Evolutionary conservation across 2,113 vertebrate species (phyloP).

Genomic region (Pithys albifrons): DNA sequence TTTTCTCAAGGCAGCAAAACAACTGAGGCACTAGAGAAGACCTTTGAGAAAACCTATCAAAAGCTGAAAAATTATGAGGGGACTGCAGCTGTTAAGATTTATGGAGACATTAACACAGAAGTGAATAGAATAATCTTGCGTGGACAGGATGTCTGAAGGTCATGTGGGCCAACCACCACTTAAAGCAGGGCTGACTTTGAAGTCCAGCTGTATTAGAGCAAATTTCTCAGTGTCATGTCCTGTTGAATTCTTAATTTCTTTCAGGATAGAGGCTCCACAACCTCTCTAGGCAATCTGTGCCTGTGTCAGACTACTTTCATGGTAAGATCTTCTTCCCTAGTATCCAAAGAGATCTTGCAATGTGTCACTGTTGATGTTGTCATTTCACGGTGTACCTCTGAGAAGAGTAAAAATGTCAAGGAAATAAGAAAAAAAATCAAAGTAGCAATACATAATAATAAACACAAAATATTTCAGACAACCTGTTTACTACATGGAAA

Average conservation of each 20-base stretch:
- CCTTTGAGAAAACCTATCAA: neutral
- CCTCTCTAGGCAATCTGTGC: neutral
- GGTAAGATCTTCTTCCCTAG: neutral
- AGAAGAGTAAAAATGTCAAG: neutral
- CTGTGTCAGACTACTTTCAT: neutral
- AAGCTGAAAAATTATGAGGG: neutral
- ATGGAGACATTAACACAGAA: neutral
- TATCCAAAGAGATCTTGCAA: neutral
- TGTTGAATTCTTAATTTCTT: neutral
- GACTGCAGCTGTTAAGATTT: accelerated
- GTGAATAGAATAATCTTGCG: neutral
- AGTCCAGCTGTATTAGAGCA: neutral
- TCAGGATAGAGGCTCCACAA: accelerated
- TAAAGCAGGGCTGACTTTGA: neutral
- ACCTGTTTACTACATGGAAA: neutral
- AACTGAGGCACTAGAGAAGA: neutral
- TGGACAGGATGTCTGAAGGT: neutral
- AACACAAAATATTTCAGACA: neutral
- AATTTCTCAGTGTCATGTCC: neutral
- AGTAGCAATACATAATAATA: neutral
- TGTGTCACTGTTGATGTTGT: neutral
- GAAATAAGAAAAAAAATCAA: neutral
- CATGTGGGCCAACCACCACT: neutral
- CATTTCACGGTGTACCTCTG: neutral
- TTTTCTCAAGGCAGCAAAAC: neutral